These are phyloP conservation scores for Nannoperca australis DNA, from an alignment of 2,797 vertebrate species.

Conservation along the genomic window DNA sequence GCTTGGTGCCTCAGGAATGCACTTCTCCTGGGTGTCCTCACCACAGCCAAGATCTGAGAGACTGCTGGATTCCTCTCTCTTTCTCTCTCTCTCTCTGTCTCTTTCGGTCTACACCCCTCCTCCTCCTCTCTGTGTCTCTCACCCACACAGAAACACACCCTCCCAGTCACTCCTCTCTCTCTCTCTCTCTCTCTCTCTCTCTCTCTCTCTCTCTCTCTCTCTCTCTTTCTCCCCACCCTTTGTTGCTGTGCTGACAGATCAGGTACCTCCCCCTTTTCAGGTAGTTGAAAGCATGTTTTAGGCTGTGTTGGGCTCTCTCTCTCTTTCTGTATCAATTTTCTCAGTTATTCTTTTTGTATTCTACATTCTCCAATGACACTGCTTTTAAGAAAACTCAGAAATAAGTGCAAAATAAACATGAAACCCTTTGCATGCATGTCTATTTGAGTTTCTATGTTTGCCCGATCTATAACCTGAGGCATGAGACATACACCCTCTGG, in stretches of 20 bases:
- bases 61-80: slow-evolving; percentile 60
- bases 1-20: slow-evolving; percentile 80
- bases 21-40: slow-evolving; percentile 79
- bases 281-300: slow-evolving; percentile 71
- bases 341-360: slow-evolving; percentile 14
- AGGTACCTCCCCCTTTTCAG: slow-evolving; percentile 79
- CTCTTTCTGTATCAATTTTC: slow-evolving; percentile 48
- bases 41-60: slow-evolving; percentile 75
- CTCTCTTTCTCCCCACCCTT: slow-evolving; percentile 68
- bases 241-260: slow-evolving; percentile 74
- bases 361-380: slow-evolving; percentile 14
- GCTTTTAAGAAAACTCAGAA: background rate
- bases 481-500: slow-evolving; percentile 38
- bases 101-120: slow-evolving; percentile 70
- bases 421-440: slow-evolving; percentile 18
- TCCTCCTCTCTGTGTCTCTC: slow-evolving; percentile 69
- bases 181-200: slow-evolving; percentile 27
- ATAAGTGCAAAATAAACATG: slow-evolving; percentile 13
- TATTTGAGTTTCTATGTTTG: slow-evolving; percentile 41
- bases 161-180: slow-evolving; percentile 66
- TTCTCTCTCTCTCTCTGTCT: slow-evolving; percentile 39
- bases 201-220: too few relatives aligned
- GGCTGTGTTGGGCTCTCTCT: slow-evolving; percentile 20
- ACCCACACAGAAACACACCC: slow-evolving; percentile 81
- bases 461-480: slow-evolving; percentile 57